phyloP scores from a whole-genome alignment of 2,113 vertebrate genomes.

The Rhinolophus sinicus region DNA sequence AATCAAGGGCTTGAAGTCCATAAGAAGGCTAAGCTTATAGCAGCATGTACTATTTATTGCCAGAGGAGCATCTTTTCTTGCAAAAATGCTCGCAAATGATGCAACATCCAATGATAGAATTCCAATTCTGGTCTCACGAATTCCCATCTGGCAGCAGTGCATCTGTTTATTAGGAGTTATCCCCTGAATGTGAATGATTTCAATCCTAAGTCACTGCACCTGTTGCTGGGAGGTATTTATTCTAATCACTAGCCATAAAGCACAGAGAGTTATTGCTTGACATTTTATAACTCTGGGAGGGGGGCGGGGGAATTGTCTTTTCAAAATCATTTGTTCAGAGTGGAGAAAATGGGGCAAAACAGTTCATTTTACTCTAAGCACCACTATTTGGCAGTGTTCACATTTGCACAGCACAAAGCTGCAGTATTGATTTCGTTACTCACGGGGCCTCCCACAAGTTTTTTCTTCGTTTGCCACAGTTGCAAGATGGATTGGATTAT shows the following conservation, averaged over 20 bases:
- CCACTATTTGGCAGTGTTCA: constrained; percentile 88
- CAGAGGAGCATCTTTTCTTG: constrained; percentile 72
- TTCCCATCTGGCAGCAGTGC: constrained; percentile 70
- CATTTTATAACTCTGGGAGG: constrained; percentile 81
- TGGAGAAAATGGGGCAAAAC: constrained; percentile 87
- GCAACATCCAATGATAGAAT: constrained; percentile 52
- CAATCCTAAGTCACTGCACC: constrained; percentile 81
- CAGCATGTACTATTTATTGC: constrained; percentile 85
- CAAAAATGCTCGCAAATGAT: constrained; percentile 70
- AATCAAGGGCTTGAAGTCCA: constrained; percentile 80
- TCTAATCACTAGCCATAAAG: constrained; percentile 82
- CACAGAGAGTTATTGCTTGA: constrained; percentile 82
- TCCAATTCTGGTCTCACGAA: constrained; percentile 55
- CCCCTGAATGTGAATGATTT: constrained; percentile 81
- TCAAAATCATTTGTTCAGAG: constrained; percentile 89
- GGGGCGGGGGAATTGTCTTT: constrained; percentile 79
- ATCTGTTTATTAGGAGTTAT: constrained; percentile 80
- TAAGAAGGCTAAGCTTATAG: constrained; percentile 76
- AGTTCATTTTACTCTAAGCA: constrained; percentile 88
- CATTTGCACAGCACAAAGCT: constrained; percentile 88
- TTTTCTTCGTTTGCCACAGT: constrained; percentile 87
- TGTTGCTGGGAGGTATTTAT: constrained; percentile 85
- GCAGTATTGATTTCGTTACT: constrained; percentile 90
- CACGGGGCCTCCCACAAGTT: constrained; percentile 84
- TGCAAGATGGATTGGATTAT: constrained; percentile 90